Conservation (phyloP, 1,140 invertebrate species). For the Temnothorax curvispinosus region DNA sequence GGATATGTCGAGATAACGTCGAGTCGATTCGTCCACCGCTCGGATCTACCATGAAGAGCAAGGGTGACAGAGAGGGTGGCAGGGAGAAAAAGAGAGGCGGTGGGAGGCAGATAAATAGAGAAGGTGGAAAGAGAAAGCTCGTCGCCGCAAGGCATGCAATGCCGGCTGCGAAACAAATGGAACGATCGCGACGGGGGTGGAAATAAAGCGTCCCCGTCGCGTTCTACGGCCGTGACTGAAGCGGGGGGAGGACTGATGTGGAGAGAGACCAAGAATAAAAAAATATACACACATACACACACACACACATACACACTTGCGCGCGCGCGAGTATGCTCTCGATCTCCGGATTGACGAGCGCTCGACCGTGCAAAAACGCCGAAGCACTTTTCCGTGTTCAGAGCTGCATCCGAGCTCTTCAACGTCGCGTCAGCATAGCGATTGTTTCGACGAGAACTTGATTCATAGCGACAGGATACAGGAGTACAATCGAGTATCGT, state of each 20-base stretch:
- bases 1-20: constrained; percentile 75
- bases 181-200: constrained; percentile 78
- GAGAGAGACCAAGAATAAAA: constrained; percentile 49
- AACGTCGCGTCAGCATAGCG: constrained; percentile 12
- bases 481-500: background rate
- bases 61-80: constrained; percentile 51
- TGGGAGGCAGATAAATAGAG: constrained; percentile 65
- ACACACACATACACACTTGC: background rate
- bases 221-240: constrained; percentile 69
- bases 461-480: constrained; percentile 20
- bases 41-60: constrained; percentile 69
- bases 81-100: constrained; percentile 26
- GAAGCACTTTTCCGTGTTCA: constrained; percentile 70
- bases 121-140: constrained; percentile 73
- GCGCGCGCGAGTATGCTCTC: constrained; percentile 46
- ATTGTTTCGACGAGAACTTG: constrained; percentile 29
- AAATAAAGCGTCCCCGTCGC: constrained; percentile 80
- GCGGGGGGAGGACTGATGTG: constrained; percentile 11
- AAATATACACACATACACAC: constrained; percentile 67
- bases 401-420: constrained; percentile 42
- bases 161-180: constrained; percentile 80
- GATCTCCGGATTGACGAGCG: constrained; percentile 77
- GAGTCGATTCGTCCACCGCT: constrained; percentile 73
- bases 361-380: constrained; percentile 74
- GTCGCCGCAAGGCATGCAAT: constrained; percentile 78